Evolutionary conservation across 2,113 vertebrate species (phyloP).

Genomic region (Corvus moneduloides): DNA sequence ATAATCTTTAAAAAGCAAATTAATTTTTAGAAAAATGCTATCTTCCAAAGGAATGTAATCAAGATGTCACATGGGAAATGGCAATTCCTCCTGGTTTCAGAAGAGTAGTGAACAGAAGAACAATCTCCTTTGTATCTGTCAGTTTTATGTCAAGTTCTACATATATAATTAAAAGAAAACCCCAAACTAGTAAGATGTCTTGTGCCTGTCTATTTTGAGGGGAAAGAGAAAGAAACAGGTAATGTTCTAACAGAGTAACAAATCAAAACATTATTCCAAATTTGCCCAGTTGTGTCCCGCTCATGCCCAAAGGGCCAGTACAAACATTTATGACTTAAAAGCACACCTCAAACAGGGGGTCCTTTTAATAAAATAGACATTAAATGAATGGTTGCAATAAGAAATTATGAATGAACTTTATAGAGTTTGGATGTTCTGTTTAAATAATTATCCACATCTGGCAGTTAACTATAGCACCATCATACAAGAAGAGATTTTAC

Average conservation of each 20-base stretch:
- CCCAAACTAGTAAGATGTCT: background rate
- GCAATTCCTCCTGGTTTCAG: background rate
- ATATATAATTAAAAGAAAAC: background rate
- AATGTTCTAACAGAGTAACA: background rate
- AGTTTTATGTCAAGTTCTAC: background rate
- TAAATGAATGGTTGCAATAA: background rate
- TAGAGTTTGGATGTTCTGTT: background rate
- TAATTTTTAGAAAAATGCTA: slow-evolving; percentile 46
- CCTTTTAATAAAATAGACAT: background rate
- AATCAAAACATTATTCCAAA: background rate
- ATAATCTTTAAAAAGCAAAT: slow-evolving; percentile 48
- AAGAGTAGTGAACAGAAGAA: background rate
- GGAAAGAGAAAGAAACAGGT: background rate
- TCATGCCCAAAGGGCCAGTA: background rate
- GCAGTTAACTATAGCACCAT: background rate
- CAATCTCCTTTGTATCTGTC: background rate
- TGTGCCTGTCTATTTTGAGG: background rate
- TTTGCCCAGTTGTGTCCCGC: background rate
- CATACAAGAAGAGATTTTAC: background rate
- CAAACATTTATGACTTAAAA: background rate
- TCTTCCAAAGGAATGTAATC: background rate
- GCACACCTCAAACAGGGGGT: background rate
- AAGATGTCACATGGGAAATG: background rate
- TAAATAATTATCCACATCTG: background rate
- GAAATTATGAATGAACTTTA: background rate